These are phyloP conservation scores for Discoglossus pictus DNA, from an alignment of 2,797 vertebrate genomes.

Conservation along the genomic window DNA sequence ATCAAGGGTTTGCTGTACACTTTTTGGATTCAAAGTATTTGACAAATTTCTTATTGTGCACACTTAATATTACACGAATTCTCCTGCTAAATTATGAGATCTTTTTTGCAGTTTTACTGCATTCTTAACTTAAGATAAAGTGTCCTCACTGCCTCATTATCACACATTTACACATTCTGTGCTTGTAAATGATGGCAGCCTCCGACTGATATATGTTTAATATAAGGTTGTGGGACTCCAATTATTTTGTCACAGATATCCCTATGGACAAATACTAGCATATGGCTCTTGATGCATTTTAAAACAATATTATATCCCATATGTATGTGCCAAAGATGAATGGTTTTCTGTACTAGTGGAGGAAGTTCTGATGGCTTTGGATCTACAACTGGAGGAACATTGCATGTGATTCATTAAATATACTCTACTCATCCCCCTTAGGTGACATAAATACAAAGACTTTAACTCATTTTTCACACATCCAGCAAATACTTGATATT, in stretches of 20 bases:
- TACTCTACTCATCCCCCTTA: too few relatives aligned
- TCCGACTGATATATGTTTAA: conserved; percentile 15
- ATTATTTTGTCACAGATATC: conserved; percentile 27
- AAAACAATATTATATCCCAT: not conserved
- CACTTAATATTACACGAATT: too few relatives aligned
- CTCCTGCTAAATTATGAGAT: too few relatives aligned
- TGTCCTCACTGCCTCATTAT: conserved; percentile 10
- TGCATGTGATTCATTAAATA: not conserved
- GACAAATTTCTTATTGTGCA: too few relatives aligned
- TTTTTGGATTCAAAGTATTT: too few relatives aligned
- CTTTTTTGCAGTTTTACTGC: too few relatives aligned
- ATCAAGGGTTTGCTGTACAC: too few relatives aligned
- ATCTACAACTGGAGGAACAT: not conserved
- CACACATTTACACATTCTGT: not conserved
- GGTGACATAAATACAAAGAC: conserved; percentile 2
- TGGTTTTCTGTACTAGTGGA: too few relatives aligned
- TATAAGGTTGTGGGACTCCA: conserved; percentile 12
- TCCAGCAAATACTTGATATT: conserved; percentile 11
- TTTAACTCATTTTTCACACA: not conserved
- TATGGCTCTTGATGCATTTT: conserved; percentile 29
- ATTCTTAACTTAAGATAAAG: too few relatives aligned
- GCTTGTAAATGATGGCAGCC: too few relatives aligned
- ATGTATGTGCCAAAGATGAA: not conserved
- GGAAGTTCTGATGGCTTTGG: too few relatives aligned
- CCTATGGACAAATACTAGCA: conserved; percentile 19